phyloP scores from a whole-genome alignment of 2,888 invertebrate genomes.

The Caenorhabditis panamensis region DNA sequence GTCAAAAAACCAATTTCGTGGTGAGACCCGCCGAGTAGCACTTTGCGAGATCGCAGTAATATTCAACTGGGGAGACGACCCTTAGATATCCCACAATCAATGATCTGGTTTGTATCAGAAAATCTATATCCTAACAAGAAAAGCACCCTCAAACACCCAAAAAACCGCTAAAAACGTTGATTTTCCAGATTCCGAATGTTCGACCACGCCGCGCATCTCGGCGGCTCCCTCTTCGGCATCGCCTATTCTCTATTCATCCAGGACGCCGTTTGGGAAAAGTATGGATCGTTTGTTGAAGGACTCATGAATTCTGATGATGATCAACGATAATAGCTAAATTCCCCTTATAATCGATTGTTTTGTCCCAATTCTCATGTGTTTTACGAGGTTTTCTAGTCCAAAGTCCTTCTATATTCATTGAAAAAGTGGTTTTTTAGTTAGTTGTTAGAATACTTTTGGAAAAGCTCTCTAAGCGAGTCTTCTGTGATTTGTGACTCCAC shows the following conservation, averaged over 20 bases:
- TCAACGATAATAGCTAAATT: not conserved
- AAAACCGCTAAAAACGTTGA: too few species aligned
- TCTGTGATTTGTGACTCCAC: conserved; percentile 10
- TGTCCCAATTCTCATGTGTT: conserved; percentile 1
- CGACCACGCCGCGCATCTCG: conserved; percentile 99
- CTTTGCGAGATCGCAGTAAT: too few species aligned
- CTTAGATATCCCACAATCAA: too few species aligned
- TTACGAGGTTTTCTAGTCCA: conserved; percentile 7
- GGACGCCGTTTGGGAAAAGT: conserved; percentile 63
- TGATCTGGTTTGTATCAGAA: too few species aligned
- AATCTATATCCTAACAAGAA: too few species aligned
- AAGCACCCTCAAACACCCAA: too few species aligned
- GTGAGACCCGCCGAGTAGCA: too few species aligned
- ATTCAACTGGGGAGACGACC: too few species aligned
- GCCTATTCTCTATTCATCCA: conserved; percentile 75
- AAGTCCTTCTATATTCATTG: not conserved
- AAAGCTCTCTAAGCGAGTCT: conserved; percentile 11
- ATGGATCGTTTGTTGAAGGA: conserved; percentile 39
- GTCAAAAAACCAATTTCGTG: too few species aligned
- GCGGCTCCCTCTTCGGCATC: conserved; percentile 93
- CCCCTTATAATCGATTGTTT: not conserved
- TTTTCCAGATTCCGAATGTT: conserved; percentile 90
- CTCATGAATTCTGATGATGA: not conserved
- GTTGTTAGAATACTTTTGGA: conserved; percentile 12
- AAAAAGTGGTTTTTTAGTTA: not conserved